A percentile compares a stretch with the other conserved stretches of the same genome.
phyloP scores from a whole-genome alignment of 2,888 invertebrate species.

The Dryococelus australis region DNA sequence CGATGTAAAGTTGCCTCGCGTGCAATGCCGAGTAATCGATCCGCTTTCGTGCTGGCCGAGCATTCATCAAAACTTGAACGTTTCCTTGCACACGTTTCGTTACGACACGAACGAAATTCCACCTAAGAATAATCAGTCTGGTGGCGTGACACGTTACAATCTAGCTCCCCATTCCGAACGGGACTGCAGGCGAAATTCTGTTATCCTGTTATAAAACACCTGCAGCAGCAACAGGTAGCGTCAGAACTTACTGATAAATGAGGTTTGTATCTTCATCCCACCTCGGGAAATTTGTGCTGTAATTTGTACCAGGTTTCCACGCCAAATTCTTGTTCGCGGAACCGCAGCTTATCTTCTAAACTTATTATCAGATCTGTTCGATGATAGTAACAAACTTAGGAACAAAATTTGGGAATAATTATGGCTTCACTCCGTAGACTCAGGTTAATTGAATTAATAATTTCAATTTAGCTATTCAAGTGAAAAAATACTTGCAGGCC shows the following conservation, averaged over 20 bases:
- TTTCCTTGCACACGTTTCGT: background rate
- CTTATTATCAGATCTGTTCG: no score
- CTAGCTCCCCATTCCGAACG: background rate
- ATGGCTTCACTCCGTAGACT: no score
- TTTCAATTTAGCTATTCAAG: no score
- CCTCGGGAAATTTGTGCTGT: background rate
- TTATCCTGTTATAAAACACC: constrained; percentile 7
- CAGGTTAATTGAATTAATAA: no score
- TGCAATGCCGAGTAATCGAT: no score
- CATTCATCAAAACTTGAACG: background rate
- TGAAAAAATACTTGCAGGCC: no score
- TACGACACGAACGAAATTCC: background rate
- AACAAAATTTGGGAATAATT: no score
- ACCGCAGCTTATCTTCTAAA: no score
- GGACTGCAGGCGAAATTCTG: background rate
- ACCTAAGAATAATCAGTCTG: background rate
- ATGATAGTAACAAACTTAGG: no score
- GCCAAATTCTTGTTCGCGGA: background rate
- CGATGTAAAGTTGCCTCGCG: no score
- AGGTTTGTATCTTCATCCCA: background rate
- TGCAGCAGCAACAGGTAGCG: background rate
- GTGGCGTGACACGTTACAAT: background rate
- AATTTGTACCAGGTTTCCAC: background rate
- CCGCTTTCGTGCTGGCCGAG: no score
- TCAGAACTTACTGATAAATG: background rate